Conservation (phyloP, 92 coral and sea anemone species). For the Ricordea florida region DNA sequence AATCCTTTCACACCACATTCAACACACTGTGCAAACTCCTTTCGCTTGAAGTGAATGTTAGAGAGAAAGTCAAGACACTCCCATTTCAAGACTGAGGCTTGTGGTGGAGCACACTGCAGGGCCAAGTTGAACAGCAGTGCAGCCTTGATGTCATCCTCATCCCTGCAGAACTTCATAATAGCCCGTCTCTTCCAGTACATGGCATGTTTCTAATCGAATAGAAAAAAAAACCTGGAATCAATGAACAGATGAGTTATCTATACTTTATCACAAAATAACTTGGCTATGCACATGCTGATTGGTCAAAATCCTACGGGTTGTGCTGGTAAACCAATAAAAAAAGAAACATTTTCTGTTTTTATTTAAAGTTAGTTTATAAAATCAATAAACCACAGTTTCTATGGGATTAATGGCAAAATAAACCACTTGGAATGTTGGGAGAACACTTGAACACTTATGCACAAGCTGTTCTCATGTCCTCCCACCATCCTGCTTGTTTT, state of each 20-base stretch:
- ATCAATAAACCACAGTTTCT: no score
- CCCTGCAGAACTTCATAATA: background rate
- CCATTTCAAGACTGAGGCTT: background rate
- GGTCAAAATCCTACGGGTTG: no score
- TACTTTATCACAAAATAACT: background rate
- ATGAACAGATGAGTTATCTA: background rate
- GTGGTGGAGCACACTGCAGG: slow-evolving; percentile 14
- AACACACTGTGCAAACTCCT: slow-evolving; percentile 25
- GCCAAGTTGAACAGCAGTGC: slow-evolving; percentile 23
- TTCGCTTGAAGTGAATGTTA: slow-evolving; percentile 22
- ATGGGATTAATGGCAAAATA: no score
- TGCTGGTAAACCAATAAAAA: no score
- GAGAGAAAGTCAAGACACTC: slow-evolving; percentile 22
- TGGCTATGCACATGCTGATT: no score
- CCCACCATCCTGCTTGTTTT: no score
- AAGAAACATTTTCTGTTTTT: no score
- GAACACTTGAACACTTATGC: no score
- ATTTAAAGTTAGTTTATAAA: no score
- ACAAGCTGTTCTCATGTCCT: no score
- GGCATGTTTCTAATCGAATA: slow-evolving; percentile 15
- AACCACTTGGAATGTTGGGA: no score
- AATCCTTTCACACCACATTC: slow-evolving; percentile 23
- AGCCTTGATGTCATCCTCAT: background rate
- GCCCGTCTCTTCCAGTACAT: slow-evolving; percentile 40
- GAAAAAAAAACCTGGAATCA: background rate